Evolutionary conservation across 2,113 vertebrate genomes (phyloP).

Genomic region (Alethe castanea): DNA sequence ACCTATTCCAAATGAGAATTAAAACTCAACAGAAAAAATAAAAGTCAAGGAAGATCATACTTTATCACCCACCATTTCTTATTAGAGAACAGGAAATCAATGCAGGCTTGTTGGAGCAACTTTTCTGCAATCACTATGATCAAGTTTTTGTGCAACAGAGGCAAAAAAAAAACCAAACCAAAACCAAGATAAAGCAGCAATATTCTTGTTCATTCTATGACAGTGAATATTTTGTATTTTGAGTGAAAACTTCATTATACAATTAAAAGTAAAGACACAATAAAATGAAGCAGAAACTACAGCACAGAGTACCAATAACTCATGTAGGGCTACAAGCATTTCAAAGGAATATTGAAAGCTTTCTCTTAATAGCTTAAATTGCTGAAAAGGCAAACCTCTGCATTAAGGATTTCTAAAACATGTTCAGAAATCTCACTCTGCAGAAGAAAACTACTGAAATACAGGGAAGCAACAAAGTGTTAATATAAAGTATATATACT

Average conservation of each 20-base stretch:
- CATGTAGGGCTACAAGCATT: background rate
- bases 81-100: background rate
- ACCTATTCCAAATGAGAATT: background rate
- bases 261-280: background rate
- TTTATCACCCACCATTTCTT: background rate
- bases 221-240: background rate
- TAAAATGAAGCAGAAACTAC: background rate
- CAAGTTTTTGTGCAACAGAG: background rate
- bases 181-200: background rate
- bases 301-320: background rate
- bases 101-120: background rate
- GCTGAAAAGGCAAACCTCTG: background rate
- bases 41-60: background rate
- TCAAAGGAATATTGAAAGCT: background rate
- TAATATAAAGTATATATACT: background rate
- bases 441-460: background rate
- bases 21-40: background rate
- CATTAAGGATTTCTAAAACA: background rate
- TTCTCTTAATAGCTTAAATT: background rate
- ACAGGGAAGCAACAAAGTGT: background rate
- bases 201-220: background rate
- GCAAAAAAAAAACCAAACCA: background rate
- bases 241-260: background rate
- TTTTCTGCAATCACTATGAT: background rate
- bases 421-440: background rate